Evolutionary conservation across 2,113 vertebrate species (phyloP).

Genomic region (Pygoscelis adeliae): DNA sequence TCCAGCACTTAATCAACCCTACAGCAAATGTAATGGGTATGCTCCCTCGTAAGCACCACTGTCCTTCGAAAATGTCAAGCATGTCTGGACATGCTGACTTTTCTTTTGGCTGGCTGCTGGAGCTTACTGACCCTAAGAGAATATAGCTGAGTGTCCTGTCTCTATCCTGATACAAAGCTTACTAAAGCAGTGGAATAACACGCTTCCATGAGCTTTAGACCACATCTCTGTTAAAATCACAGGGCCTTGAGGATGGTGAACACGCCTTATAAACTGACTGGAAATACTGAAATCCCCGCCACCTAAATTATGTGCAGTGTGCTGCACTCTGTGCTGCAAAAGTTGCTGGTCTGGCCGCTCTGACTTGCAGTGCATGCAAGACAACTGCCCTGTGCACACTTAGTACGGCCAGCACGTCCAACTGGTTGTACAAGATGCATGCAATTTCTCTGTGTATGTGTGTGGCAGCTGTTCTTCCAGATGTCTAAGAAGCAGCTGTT

Average conservation of each 20-base stretch:
- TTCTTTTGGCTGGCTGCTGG: neutral
- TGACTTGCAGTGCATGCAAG: rapidly evolving
- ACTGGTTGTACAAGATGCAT: rapidly evolving
- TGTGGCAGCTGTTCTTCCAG: neutral
- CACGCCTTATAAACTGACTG: neutral
- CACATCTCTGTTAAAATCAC: neutral
- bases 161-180: neutral
- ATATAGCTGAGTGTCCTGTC: neutral
- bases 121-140: neutral
- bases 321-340: neutral
- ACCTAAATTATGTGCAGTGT: rapidly evolving
- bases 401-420: neutral
- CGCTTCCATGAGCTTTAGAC: neutral
- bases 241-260: neutral
- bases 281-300: neutral
- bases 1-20: neutral
- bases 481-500: slow-evolving; percentile 12
- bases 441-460: neutral
- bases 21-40: neutral
- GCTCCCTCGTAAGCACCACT: neutral
- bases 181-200: neutral
- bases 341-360: neutral
- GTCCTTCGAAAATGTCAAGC: neutral
- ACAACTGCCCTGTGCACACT: neutral
- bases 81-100: neutral